Base-by-base conservation (phyloP, 2,797 vertebrate species). In the Salmo trutta region DNA sequence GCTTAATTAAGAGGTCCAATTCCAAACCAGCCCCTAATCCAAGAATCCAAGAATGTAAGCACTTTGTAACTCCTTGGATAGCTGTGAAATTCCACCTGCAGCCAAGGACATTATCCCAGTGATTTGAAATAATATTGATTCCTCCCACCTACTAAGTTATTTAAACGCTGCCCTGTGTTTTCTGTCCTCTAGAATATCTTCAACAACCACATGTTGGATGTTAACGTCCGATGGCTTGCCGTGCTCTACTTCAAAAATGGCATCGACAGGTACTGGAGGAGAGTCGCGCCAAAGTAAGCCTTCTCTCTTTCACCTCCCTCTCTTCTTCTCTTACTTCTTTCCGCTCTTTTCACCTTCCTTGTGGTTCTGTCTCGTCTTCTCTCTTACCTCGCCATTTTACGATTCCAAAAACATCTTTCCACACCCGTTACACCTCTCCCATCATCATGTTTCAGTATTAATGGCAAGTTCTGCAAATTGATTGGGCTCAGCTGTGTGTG, bases 171-270 rank as follows among this genome's bases (percentile, higher is more conserved):
- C 3, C 24, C 4, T 70, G 10, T 73, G 16, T 56, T 73, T 69
- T 75, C 6, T 74, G 36, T 62, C 56, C 74, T 82, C 47, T 77
- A 99, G 98, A 98, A 96, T 88, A 99, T 99, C 90, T 96, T 99
- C 88, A 99, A 97, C 82, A 98, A 99, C 90, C 97, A 99, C 88
- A 91, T 92, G 83, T 86, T 99, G 91, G 97, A 97, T 90, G 95
- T 99, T 88, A 98, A 99, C 78, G 97, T 99, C 74, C 95, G 98
- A 79, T 99, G 98, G 97, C 92, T 99, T 83, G 98, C 98, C 72
- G 97, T 99, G 79, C 92, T 99, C 8, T 99, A 99, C 92, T 99
- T 99, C 81, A 99, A 99, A 93, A 98, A 99, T 87, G 98, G 98
- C 90, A 99, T 99, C 71, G 98, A 99, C 92, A 96, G 97, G 86